Evolutionary conservation across 2,113 vertebrate genomes (phyloP), one percentile per base, ranked within the genome.

Genomic region (Dipodomys spectabilis): DNA sequence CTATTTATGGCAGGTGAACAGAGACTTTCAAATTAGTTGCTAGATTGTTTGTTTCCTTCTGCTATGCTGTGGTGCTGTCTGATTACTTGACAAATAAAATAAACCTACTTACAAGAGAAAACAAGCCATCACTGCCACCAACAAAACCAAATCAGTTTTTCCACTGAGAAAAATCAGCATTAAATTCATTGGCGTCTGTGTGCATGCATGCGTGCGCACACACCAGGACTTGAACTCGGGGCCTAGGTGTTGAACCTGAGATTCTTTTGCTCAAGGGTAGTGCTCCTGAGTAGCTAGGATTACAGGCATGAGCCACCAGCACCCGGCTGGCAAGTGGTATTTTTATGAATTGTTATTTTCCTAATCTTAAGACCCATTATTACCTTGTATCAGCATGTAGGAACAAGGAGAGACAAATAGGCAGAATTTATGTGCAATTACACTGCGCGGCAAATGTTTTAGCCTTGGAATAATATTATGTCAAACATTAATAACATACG

Each of bases 401-500:
- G 62, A 72, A 93, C 11, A 57, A 32, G 73, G 9, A 72, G 57
- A 87, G 57, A 86, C 6, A 86, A 92, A 68, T 0, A 72, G 79
- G 62, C 60, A 91, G 64, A 64, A 88, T 93, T 68, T 85, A 73
- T 82, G 79, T 32, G 67, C 82, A 90, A 88, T 92, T 94, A 95
- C 16, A 32, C 32, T 69, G 28, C 25, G 85, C 19, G 32, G 49
- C 64, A 67, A 96, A 23, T 92, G 80, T 49, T 95, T 93, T 85
- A 30, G 65, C 57, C 44, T 90, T 65, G 39, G 30, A 92, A 60
- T 87, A 95, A 92, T 16, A 94, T 87, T 28, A 57, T 71, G 72
- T 88, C 92, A 92, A 69, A 87, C 25, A 82, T 77, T 94, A 96
- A 84, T 71, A 91, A 92, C 20, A 95, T 45, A 89, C 8, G 79